These are phyloP conservation scores for Cataglyphis hispanica DNA, from an alignment of 1,140 invertebrate genomes.

Conservation along the genomic window DNA sequence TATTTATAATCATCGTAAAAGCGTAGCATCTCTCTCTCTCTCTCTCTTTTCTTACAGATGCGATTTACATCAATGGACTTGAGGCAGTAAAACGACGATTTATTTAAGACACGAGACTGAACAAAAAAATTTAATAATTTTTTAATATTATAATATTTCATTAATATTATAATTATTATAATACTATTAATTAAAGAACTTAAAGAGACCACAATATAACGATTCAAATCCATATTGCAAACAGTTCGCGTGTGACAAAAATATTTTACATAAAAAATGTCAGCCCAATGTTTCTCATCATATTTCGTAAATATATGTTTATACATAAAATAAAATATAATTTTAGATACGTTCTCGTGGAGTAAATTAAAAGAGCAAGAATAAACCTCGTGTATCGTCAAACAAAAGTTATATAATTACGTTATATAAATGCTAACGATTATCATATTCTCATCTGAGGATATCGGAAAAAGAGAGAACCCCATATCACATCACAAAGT, in stretches of 20 bases:
- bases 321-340: constrained; percentile 19
- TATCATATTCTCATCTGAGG: neutral
- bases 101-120: neutral
- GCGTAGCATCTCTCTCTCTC: constrained; percentile 43
- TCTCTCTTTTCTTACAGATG: constrained; percentile 67
- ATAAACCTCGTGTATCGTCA: neutral
- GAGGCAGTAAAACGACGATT: constrained; percentile 7
- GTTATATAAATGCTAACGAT: neutral
- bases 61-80: constrained; percentile 61
- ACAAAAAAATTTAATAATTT: constrained; percentile 11
- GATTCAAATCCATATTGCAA: neutral
- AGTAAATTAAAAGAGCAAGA: constrained; percentile 7
- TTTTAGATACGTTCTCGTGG: neutral
- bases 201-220: neutral
- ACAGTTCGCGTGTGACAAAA: neutral
- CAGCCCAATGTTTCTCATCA: neutral
- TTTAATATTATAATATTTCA: constrained; percentile 11
- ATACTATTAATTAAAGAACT: neutral
- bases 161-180: neutral
- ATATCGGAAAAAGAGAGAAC: constrained; percentile 12
- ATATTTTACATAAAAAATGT: constrained; percentile 21
- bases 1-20: constrained; percentile 75
- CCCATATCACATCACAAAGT: constrained; percentile 24
- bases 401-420: neutral
- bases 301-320: neutral